Percentiles rank a stretch among this genome's conserved stretches.
Conservation (phyloP, 2,113 vertebrate species). For the Aphyosemion australe region DNA sequence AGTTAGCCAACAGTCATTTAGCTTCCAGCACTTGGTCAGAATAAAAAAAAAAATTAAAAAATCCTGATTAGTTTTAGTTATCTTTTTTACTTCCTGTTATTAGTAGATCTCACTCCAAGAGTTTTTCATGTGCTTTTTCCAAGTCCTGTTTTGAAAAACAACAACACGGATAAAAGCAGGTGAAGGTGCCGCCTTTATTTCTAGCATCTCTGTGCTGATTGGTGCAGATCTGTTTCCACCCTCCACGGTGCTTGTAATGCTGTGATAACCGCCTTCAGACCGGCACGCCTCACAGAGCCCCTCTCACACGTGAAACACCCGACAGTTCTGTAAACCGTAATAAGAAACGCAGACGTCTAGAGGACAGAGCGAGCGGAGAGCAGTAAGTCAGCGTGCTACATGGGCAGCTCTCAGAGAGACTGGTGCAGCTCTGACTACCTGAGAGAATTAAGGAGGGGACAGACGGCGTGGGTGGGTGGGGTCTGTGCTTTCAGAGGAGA, state of each 20-base stretch:
- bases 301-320: slow-evolving; percentile 27
- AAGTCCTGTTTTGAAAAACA: slow-evolving; percentile 4
- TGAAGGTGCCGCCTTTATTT: neutral
- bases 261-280: slow-evolving; percentile 10
- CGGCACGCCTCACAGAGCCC: slow-evolving; percentile 41
- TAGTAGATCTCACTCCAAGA: slow-evolving; percentile 5
- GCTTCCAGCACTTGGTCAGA: neutral
- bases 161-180: neutral
- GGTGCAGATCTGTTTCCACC: slow-evolving; percentile 20
- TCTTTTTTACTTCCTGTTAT: neutral
- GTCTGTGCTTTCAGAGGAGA: slow-evolving; percentile 74
- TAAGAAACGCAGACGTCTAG: slow-evolving; percentile 29
- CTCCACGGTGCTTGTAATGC: neutral
- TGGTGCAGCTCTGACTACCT: slow-evolving; percentile 69
- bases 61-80: neutral
- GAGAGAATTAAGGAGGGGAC: slow-evolving; percentile 54
- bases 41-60: neutral
- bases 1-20: neutral
- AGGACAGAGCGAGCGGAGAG: slow-evolving; percentile 34
- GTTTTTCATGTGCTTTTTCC: neutral
- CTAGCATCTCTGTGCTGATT: no score
- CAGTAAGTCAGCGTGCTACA: slow-evolving; percentile 34
- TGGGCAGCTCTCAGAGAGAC: no score
- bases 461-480: neutral
- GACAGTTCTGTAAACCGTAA: slow-evolving; percentile 26